Conservation (phyloP, 1,140 invertebrate species). For the Protaetia brevitarsis region DNA sequence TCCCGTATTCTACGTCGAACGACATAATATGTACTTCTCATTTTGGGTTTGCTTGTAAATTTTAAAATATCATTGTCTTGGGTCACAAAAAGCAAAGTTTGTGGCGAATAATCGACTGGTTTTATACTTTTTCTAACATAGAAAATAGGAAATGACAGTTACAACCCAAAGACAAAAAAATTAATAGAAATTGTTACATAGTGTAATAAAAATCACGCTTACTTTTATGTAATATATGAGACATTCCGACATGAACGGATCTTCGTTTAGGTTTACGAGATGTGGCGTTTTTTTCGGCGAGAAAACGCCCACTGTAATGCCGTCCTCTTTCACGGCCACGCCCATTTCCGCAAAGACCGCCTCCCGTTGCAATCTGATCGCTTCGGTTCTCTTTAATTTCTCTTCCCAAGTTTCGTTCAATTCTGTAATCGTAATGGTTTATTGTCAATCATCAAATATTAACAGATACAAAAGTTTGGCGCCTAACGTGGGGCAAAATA, state of each 20-base stretch:
- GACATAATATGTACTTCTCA: too few relatives aligned
- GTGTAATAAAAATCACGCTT: slow-evolving; percentile 33
- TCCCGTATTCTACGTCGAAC: too few relatives aligned
- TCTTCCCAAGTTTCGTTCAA: slow-evolving; percentile 99
- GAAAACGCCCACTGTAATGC: slow-evolving; percentile 96
- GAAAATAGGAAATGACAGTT: too few relatives aligned
- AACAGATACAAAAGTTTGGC: too few relatives aligned
- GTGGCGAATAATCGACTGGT: too few relatives aligned
- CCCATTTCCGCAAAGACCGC: slow-evolving; percentile 99
- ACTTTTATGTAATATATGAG: slow-evolving; percentile 99
- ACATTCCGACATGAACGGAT: slow-evolving; percentile 98
- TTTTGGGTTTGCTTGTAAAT: too few relatives aligned
- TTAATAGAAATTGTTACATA: too few relatives aligned
- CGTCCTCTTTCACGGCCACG: slow-evolving; percentile 95
- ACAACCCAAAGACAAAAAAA: too few relatives aligned
- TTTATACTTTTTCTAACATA: too few relatives aligned
- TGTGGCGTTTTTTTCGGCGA: slow-evolving; percentile 98
- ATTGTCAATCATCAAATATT: background rate
- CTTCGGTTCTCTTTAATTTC: slow-evolving; percentile 94
- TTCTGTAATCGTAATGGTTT: slow-evolving; percentile 56
- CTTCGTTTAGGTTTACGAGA: slow-evolving; percentile 97
- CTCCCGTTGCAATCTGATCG: slow-evolving; percentile 91
- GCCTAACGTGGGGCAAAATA: too few relatives aligned
- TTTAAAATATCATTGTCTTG: too few relatives aligned
- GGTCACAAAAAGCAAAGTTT: too few relatives aligned